Conservation (phyloP, 2,797 vertebrate species). For the Loris lydekkerianus region DNA sequence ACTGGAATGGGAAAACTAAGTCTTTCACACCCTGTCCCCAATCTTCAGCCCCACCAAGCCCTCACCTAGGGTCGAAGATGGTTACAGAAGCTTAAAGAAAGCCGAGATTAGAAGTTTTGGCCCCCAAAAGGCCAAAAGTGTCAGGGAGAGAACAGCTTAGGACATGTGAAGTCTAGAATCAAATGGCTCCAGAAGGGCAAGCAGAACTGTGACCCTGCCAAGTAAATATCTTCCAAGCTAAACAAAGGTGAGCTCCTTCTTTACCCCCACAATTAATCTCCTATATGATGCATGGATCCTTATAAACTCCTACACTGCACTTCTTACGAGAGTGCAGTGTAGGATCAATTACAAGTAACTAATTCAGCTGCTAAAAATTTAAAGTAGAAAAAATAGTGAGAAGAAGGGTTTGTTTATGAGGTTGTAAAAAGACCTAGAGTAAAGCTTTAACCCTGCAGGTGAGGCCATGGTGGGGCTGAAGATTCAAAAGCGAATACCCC, state of each 20-base stretch:
- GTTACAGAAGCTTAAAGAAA: neutral
- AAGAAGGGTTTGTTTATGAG: neutral
- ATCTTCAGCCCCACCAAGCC: no score
- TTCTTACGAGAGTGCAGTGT: conserved; percentile 17
- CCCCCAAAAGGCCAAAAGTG: neutral
- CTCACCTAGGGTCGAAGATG: neutral
- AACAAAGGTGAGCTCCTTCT: neutral
- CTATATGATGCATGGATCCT: neutral
- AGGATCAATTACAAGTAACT: neutral
- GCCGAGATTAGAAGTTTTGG: neutral
- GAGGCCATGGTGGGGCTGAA: neutral
- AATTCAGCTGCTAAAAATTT: neutral
- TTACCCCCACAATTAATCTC: neutral
- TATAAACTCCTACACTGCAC: neutral
- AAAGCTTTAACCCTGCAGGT: neutral
- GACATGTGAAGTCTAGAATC: neutral
- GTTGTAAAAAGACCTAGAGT: neutral
- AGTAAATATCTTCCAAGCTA: neutral
- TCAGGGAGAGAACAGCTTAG: neutral
- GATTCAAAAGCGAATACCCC: conserved; percentile 16
- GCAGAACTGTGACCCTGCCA: neutral
- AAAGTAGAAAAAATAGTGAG: neutral
- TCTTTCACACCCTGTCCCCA: neutral
- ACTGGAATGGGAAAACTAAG: neutral
- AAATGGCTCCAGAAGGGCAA: neutral